Conservation (phyloP, 2,888 invertebrate species). For the Leucoma salicis region DNA sequence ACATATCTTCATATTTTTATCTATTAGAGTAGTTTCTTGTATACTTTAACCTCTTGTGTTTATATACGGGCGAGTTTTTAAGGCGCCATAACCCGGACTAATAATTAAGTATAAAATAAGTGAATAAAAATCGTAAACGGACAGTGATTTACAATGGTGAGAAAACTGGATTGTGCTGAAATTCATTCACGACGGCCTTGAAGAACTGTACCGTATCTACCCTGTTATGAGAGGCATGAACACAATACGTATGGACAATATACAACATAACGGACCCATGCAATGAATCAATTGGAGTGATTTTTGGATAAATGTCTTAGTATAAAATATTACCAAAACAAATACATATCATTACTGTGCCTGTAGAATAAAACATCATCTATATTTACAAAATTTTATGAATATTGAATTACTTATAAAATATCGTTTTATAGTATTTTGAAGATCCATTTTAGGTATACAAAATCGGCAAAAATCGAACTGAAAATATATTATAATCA, state of each 20-base stretch:
- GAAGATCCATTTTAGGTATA: conserved; percentile 25
- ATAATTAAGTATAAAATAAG: conserved; percentile 45
- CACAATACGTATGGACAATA: conserved; percentile 18
- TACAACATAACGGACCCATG: conserved; percentile 35
- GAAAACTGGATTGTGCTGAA: conserved; percentile 28
- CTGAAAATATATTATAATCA: conserved; percentile 22
- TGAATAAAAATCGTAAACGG: conserved; percentile 34
- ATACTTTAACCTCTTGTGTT: conserved; percentile 20
- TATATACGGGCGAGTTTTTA: conserved; percentile 41
- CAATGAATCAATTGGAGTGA: conserved; percentile 27
- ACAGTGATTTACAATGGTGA: conserved; percentile 39
- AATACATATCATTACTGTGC: conserved; percentile 79
- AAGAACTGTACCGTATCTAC: conserved; percentile 20
- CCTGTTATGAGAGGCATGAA: conserved; percentile 22
- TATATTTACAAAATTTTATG: conserved; percentile 44
- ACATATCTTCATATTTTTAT: conserved; percentile 7
- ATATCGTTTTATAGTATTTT: conserved; percentile 40
- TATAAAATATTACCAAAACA: conserved; percentile 50
- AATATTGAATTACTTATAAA: conserved; percentile 34
- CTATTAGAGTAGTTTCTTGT: conserved; percentile 1
- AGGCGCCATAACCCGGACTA: conserved; percentile 56
- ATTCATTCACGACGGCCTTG: conserved; percentile 20
- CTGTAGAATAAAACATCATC: conserved; percentile 54
- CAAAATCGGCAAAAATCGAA: conserved; percentile 18
- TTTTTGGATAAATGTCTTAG: conserved; percentile 50